Base-by-base conservation (phyloP, 2,888 invertebrate genomes). In the Gisinianus flammeolus region DNA sequence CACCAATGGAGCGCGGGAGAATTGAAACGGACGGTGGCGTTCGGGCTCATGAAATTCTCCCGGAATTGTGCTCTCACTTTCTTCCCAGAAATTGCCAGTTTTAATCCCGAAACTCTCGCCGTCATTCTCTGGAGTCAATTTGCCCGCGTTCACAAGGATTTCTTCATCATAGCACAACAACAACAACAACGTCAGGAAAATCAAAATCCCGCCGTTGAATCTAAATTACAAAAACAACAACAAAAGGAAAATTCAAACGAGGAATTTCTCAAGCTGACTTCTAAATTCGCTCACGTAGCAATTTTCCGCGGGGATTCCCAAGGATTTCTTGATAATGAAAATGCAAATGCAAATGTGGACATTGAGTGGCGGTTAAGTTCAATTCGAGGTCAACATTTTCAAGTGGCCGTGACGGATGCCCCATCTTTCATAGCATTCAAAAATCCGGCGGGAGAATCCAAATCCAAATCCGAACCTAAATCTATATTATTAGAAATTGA, bases 391-490 rank as follows among this genome's bases (percentile, higher is more conserved):
- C 33, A 24, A 0, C 0, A 33, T 8, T 78, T 75, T 68, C 31
- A 58, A 54, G 68, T 79, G 16, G 78, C 72, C 4, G 71, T 66
- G 6, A 78, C 80, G 6, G 67, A 64, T n/a, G 80, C 80, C 0
- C 75, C 71, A 1, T 78, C 75, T 58, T 80, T 78, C 28, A 62
- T 80, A 6, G 67, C 52, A 52, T 80, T 76, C 30, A 71, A 54
- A 31, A 24, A 31, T 22, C 22, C 70, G 8, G 56, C 19, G 26
- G 56, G 62, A 16, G 1, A 28, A 0, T 12, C 2, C 16, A 66
- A 66, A 30, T n/a, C 0, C 0, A 24, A 52, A 12, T n/a, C 8
- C 24, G 69, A 44, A 22, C 22, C 8, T 19, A 8, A 44, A 19
- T 1, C 2, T 22, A 3, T 35, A 44, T 10, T 24, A 26, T 19